phyloP scores from a whole-genome alignment of 2,113 vertebrate species.

The Halichoerus grypus region DNA sequence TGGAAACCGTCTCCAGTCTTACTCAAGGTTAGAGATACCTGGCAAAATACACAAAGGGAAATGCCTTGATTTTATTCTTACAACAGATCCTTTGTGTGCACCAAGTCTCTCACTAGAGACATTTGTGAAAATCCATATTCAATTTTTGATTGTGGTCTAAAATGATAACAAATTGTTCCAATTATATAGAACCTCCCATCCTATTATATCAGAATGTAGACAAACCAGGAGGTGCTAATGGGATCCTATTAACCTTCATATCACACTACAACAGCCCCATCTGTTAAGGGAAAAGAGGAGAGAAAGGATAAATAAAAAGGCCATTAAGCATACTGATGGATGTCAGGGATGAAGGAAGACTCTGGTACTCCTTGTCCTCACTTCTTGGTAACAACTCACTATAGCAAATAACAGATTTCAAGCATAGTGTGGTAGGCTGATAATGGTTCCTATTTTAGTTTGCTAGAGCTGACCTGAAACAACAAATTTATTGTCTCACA shows the following conservation, averaged over 20 bases:
- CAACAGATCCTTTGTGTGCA: not conserved
- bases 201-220: conserved; percentile 46
- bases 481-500: conserved; percentile 48
- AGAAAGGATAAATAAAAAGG: conserved; percentile 57
- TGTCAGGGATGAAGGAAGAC: not conserved
- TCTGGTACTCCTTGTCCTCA: conserved; percentile 17
- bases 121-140: conserved; percentile 35
- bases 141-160: conserved; percentile 55
- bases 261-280: conserved; percentile 44
- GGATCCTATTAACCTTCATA: conserved; percentile 59
- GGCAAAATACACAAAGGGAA: conserved; percentile 15
- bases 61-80: conserved; percentile 46
- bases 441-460: not conserved
- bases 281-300: conserved; percentile 16
- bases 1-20: not conserved
- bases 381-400: conserved; percentile 36
- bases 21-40: conserved; percentile 32
- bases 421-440: not conserved
- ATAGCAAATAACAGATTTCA: conserved; percentile 27
- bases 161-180: conserved; percentile 59
- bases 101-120: conserved; percentile 45
- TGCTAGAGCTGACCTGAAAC: not conserved
- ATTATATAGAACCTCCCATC: conserved; percentile 14
- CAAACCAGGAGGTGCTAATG: conserved; percentile 52
- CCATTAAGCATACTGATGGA: conserved; percentile 27